A percentile compares a stretch with the other conserved stretches of the same genome.
These are phyloP conservation scores for Peromyscus eremicus DNA, from an alignment of 2,797 vertebrate species.

Conservation along the genomic window DNA sequence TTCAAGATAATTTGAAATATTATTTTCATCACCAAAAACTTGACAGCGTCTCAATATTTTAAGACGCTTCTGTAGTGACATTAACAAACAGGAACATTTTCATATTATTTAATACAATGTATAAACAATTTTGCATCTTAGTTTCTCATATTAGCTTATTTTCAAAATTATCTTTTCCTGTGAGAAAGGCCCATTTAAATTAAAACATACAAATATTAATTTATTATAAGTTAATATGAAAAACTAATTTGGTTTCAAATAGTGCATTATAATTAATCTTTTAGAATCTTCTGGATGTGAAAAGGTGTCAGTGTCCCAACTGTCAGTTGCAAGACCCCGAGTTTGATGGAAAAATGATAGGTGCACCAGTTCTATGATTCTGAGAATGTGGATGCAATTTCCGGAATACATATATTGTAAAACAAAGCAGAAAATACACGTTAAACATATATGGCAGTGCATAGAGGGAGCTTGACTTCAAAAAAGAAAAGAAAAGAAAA, in stretches of 20 bases:
- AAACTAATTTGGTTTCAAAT: constrained; percentile 19
- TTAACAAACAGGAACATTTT: background rate
- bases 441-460: background rate
- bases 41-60: constrained; percentile 13
- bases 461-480: background rate
- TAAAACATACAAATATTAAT: constrained; percentile 8
- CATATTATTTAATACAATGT: background rate
- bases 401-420: background rate
- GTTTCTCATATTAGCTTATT: constrained; percentile 22
- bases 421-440: background rate
- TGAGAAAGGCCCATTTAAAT: background rate
- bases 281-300: background rate
- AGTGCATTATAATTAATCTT: background rate
- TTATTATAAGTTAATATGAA: constrained; percentile 21
- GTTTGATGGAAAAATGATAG: background rate
- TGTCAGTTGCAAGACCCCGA: background rate
- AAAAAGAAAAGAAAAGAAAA: background rate
- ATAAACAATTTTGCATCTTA: constrained; percentile 44
- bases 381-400: background rate
- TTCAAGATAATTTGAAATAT: constrained; percentile 46
- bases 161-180: background rate
- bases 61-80: background rate
- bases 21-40: constrained; percentile 13
- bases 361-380: background rate
- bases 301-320: background rate